Base-by-base conservation (phyloP, 2,797 vertebrate species). In the Agapornis canus region DNA sequence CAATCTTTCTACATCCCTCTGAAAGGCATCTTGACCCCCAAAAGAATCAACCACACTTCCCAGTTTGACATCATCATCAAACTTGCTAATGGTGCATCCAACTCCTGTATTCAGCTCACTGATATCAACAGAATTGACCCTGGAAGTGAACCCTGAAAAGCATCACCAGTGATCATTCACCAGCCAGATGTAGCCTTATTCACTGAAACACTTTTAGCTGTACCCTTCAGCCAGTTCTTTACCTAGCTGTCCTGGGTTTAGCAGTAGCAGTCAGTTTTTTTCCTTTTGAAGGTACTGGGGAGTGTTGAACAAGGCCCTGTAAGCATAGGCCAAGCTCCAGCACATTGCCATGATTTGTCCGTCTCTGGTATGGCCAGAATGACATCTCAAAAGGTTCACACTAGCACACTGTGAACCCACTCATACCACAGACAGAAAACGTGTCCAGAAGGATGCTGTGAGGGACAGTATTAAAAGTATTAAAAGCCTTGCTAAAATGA, bases 391-490 rank as follows among this genome's bases (percentile, higher is more conserved):
- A 35, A 35, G 35, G 35, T 35, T 35, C 35, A 35, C 35, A 35
- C 35, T 35, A 35, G 35, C 35, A 4, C 17, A 42, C 13, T 6
- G 21, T 5, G 19, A 31, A 61, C 31, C 15, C 0, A 0, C 9
- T 51, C 22, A 31, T 26, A 27, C 5, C 3, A 35, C 17, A 40
- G 45, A 1, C 13, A 10, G 14, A 31, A 8, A 40, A 7, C 7
- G 7, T 64, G 22, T 42, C 8, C 31, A 54, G 47, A 47, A 60
- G 15, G 4, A 17, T 81, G 13, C 7, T 68, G 6, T 48, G 25
- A 64, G 23, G 4, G 9, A 22, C 9, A 59, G 5, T 47, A 31
- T 11, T 3, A 45, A 31, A 69, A 59, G 5, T 47, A 31, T 11
- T 3, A 45, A 31, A 69, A 82, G 2, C 3, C 8, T 66, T 72